These are phyloP conservation scores for Lathronympha strigana DNA, from an alignment of 2,888 invertebrate species.

Conservation along the genomic window DNA sequence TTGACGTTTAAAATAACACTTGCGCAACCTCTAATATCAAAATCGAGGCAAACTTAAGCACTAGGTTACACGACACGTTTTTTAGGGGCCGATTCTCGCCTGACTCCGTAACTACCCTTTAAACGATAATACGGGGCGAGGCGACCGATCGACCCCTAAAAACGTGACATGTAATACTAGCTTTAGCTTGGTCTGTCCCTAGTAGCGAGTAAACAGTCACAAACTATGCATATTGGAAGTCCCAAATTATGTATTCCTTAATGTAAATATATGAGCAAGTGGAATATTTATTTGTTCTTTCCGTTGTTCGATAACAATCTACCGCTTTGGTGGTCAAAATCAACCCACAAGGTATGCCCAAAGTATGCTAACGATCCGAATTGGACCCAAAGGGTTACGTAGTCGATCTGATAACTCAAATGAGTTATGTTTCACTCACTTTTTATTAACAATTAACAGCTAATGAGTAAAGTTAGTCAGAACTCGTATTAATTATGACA, in stretches of 20 bases:
- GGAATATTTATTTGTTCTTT: constrained; percentile 40
- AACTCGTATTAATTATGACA: constrained; percentile 53
- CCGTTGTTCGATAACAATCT: constrained; percentile 44
- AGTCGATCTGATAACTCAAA: constrained; percentile 60
- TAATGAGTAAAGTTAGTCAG: constrained; percentile 45
- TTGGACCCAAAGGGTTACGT: constrained; percentile 64
- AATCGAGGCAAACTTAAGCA: too few species aligned
- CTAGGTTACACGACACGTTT: too few species aligned
- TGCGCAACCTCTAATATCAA: too few species aligned
- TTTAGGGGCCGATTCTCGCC: too few species aligned
- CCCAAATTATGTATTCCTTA: background rate
- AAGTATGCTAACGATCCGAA: constrained; percentile 61
- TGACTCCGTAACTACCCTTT: too few species aligned
- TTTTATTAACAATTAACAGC: constrained; percentile 53
- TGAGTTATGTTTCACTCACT: constrained; percentile 60
- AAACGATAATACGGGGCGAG: too few species aligned
- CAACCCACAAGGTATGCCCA: constrained; percentile 41
- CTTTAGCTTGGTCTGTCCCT: too few species aligned
- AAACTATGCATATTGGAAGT: too few species aligned
- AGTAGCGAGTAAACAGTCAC: too few species aligned
- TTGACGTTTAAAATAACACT: too few species aligned
- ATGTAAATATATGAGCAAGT: constrained; percentile 13
- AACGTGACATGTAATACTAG: too few species aligned
- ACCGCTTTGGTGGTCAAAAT: constrained; percentile 54
- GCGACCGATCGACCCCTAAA: too few species aligned